Percentiles rank a stretch among this genome's conserved stretches.
Conservation (phyloP, 2,113 vertebrate genomes). For the Pipra filicauda region DNA sequence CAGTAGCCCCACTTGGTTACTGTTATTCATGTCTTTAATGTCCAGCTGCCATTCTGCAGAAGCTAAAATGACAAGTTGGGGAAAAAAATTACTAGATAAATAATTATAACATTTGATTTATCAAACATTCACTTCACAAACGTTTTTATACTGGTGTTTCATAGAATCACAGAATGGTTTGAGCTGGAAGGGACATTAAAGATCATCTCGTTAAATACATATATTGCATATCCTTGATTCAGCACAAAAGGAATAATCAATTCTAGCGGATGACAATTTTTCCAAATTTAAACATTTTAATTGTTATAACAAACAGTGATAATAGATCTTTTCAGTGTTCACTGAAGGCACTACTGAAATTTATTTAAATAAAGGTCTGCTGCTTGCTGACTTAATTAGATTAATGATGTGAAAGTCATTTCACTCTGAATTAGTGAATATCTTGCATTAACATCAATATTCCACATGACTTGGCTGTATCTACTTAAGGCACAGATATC, state of each 20-base stretch:
- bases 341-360: not conserved
- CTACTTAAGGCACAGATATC: not conserved
- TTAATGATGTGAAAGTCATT: not conserved
- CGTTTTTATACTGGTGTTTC: not conserved
- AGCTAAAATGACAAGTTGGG: not conserved
- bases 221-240: not conserved
- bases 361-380: not conserved
- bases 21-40: not conserved
- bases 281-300: not conserved
- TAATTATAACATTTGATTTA: not conserved
- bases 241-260: not conserved
- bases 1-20: not conserved
- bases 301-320: not conserved
- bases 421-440: not conserved
- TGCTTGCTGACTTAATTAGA: not conserved
- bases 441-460: not conserved
- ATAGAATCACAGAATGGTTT: not conserved
- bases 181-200: not conserved
- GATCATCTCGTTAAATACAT: not conserved
- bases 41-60: not conserved
- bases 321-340: not conserved
- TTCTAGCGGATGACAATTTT: not conserved
- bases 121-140: not conserved
- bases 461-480: not conserved
- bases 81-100: not conserved